A percentile compares a stretch with the other conserved stretches of the same genome.
Conservation (phyloP, 2,888 invertebrate species). For the Podabrus alpinus region DNA sequence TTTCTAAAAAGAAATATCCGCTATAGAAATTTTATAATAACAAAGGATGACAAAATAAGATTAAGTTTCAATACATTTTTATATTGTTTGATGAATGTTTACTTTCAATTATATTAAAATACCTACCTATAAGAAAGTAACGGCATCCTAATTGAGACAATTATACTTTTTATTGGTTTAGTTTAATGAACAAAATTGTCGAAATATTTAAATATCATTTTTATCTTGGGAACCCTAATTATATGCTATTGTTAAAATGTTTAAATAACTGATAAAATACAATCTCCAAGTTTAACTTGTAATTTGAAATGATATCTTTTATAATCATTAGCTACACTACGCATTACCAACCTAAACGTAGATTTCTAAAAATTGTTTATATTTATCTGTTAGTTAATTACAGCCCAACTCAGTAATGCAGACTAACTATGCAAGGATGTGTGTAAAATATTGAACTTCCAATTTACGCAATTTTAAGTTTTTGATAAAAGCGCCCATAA, state of each 20-base stretch:
- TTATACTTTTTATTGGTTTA: background rate
- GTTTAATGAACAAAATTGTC: background rate
- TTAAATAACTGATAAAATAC: background rate
- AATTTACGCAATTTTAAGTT: background rate
- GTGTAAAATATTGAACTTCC: background rate
- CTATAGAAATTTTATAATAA: background rate
- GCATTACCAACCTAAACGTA: background rate
- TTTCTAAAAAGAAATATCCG: background rate
- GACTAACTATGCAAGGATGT: background rate
- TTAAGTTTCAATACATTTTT: background rate
- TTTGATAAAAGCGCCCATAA: background rate
- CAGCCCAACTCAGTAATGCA: background rate
- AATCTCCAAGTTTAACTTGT: background rate
- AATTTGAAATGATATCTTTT: background rate
- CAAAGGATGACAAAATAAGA: background rate
- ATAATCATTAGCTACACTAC: background rate
- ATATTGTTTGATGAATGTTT: background rate
- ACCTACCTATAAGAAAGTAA: background rate
- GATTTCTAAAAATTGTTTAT: background rate
- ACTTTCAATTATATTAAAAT: background rate
- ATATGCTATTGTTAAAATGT: background rate
- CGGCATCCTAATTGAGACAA: background rate
- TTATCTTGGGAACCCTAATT: background rate
- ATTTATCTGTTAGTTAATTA: background rate
- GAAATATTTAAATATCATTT: background rate